Base-by-base conservation (phyloP, 2,797 vertebrate species). In the Crenuchus spilurus region DNA sequence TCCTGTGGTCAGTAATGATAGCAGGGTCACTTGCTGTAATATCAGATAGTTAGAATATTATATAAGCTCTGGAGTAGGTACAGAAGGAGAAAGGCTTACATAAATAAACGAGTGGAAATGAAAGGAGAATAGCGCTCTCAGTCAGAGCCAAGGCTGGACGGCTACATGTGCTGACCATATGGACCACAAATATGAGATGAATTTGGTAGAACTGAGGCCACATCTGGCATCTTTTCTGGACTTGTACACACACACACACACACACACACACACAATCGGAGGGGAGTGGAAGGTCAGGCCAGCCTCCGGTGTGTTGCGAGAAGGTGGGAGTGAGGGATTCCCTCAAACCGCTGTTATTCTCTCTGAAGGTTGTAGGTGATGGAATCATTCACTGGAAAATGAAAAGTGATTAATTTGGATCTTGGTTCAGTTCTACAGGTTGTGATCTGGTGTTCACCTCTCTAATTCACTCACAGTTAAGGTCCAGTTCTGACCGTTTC, bases 151-250 rank as follows among this genome's bases (percentile, higher is more conserved):
- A 52, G 8, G 44, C 6, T 3, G 3, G 16, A 22, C n/a, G 7
- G 16, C 35, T 33, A 18, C 60, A 64, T 55, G 13, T 75, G 64
- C 20, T 31, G 26, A 9, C 64, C 73, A 75, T 39, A 61, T 75
- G 65, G 44, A 16, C n/a, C 44, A 18, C 46, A 75, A 62, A 62
- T 60, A 37, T 69, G 37, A 62, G 33, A 54, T 75, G 55, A 69
- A 75, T 75, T 68, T 52, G 46, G 44, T 61, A 39, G 26, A 60
- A 60, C 44, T 48, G 6, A 24, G 54, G 39, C 33, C 33, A 75
- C 64, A 75, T 75, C 33, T 75, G 72, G 64, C 54, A 33, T 68
- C n/a, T 68, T 51, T 44, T 61, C 37, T 39, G 48, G 30, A n/a
- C 31, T 11, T 30, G n/a, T 33, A 37, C 60, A 35, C 54, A 57